Evolutionary conservation across 2,797 vertebrate species (phyloP).

Genomic region (Enteromius trimaculatus): DNA sequence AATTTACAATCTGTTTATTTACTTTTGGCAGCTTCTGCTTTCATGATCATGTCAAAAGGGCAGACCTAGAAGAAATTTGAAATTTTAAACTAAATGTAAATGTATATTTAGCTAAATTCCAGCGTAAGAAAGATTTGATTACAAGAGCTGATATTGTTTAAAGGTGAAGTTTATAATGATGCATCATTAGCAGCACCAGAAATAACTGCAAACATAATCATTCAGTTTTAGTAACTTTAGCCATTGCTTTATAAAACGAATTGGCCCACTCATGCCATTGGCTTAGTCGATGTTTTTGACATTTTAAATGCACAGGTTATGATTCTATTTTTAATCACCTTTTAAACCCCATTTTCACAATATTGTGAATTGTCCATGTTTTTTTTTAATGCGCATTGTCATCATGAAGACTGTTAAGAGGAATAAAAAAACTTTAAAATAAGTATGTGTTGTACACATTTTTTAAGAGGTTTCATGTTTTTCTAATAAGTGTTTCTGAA

Average conservation of each 20-base stretch:
- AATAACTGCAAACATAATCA: not conserved
- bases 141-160: not conserved
- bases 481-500: not conserved
- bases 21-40: not conserved
- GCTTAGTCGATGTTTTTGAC: not conserved
- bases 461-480: not conserved
- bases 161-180: not conserved
- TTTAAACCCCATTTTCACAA: not conserved
- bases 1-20: not conserved
- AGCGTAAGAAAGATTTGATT: not conserved
- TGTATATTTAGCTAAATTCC: not conserved
- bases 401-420: not conserved
- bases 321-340: not conserved
- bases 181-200: not conserved
- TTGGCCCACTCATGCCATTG: not conserved
- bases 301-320: not conserved
- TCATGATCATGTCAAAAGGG: not conserved
- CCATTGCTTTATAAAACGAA: not conserved
- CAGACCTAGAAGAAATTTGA: not conserved
- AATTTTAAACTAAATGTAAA: not conserved
- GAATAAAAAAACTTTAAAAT: conserved; percentile 19
- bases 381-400: not conserved
- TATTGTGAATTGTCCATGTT: not conserved
- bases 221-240: not conserved
- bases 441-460: conserved; percentile 3